phyloP scores from a whole-genome alignment of 2,113 vertebrate genomes.

The Tetrax tetrax region DNA sequence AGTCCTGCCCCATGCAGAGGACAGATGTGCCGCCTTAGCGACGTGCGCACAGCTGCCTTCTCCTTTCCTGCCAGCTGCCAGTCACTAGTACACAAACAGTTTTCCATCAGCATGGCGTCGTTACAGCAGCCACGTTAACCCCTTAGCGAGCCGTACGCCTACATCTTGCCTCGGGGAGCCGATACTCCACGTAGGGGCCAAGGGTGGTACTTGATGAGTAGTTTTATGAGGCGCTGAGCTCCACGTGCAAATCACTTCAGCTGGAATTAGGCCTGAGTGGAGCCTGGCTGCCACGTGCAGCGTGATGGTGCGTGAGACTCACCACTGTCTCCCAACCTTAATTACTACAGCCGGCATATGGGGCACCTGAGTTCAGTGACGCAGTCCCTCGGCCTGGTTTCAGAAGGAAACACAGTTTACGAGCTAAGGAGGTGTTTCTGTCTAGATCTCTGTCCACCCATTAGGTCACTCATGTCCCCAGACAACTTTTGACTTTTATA shows the following conservation, averaged over 20 bases:
- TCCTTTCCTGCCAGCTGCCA: background rate
- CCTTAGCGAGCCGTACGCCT: background rate
- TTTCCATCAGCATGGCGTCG: background rate
- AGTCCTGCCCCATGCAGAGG: background rate
- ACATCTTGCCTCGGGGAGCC: background rate
- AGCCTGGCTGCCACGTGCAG: background rate
- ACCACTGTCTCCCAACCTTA: background rate
- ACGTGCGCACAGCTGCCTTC: background rate
- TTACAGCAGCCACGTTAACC: background rate
- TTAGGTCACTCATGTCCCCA: background rate
- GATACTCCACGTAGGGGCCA: background rate
- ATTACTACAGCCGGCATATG: conserved; percentile 13
- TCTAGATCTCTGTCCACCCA: background rate
- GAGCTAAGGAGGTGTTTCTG: background rate
- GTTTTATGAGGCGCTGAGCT: background rate
- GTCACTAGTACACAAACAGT: background rate
- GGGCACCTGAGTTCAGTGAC: background rate
- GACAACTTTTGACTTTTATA: background rate
- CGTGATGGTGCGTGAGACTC: background rate
- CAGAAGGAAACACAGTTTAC: background rate
- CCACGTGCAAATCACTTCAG: background rate
- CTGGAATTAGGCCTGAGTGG: background rate
- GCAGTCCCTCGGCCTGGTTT: background rate
- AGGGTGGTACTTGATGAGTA: background rate
- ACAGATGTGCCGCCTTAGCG: background rate